These are phyloP conservation scores for Neosilurus hyrtlii DNA, from an alignment of 2,797 vertebrate genomes.

Conservation along the genomic window DNA sequence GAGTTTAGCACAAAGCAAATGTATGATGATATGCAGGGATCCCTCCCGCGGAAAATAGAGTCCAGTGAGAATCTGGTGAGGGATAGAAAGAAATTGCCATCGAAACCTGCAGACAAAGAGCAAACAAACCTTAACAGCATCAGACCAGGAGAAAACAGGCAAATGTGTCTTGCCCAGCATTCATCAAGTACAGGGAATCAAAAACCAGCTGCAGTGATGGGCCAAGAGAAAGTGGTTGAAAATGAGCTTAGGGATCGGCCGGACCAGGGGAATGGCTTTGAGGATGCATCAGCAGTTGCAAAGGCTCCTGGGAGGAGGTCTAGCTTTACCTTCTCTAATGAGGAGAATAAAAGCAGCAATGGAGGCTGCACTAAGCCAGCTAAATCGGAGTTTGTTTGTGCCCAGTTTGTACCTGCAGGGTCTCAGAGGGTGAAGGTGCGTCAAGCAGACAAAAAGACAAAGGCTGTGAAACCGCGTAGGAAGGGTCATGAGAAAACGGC, in stretches of 20 bases:
- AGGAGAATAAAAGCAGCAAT: constrained; percentile 62
- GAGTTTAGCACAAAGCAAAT: constrained; percentile 18
- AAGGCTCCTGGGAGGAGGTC: constrained; percentile 57
- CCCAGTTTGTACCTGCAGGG: constrained; percentile 76
- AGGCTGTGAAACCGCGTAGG: constrained; percentile 76
- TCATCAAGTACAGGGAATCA: constrained; percentile 11
- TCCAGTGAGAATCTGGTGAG: constrained; percentile 12
- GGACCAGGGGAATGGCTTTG: constrained; percentile 7
- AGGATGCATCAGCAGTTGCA: constrained; percentile 42
- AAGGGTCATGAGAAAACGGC: constrained; percentile 73
- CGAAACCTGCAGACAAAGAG: constrained; percentile 52
- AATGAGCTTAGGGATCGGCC: constrained; percentile 13
- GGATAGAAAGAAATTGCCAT: constrained; percentile 24
- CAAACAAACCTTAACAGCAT: constrained; percentile 41
- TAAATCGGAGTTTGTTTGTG: constrained; percentile 73
- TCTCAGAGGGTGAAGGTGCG: constrained; percentile 74
- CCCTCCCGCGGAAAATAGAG: constrained; percentile 7
- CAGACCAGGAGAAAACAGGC: constrained; percentile 15
- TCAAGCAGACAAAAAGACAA: constrained; percentile 78
- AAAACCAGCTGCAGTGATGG: neutral
- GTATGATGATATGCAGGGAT: constrained; percentile 3
- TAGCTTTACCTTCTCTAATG: constrained; percentile 53
- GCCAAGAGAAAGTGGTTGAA: constrained; percentile 3
- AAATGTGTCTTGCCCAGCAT: constrained; percentile 11
- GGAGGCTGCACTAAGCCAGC: constrained; percentile 28